Base-by-base conservation (phyloP, 2,113 vertebrate genomes). In the Brachyhypopomus gauderio region DNA sequence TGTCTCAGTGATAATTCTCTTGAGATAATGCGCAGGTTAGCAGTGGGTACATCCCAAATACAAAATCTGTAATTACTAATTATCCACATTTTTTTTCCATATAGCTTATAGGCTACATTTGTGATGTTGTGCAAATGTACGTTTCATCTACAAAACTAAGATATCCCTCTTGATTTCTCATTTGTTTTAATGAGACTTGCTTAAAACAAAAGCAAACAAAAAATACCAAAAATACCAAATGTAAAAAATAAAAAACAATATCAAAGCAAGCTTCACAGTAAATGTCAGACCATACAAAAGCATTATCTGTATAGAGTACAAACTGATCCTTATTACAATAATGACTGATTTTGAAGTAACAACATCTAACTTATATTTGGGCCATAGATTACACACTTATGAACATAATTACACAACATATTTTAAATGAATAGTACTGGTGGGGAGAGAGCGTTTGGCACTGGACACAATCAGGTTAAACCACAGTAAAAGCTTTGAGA, bases 141-240 rank as follows among this genome's bases (percentile, higher is more conserved):
- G 12, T 52, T 52, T 52, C 9, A 52, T 11, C 45, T 1, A 11
- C 2, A 66, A 30, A 14, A n/a, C 9, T 19, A n/a, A 9, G 48
- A 58, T 60, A 60, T 22, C 56, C 74, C 59, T 64, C 36, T 87
- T 89, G 90, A 83, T 75, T 80, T 82, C 85, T 85, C 86, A 88
- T 85, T 80, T 92, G 96, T 97, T 95, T 90, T 91, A 91, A 87
- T 85, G 52, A 90, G 92, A 91, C 93, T 95, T 94, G 95, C 90
- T 91, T 91, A 81, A 93, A 89, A 94, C 84, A 85, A 87, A 83
- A 89, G 84, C 91, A 72, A 79, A 52, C 17, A n/a, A 63, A 77
- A 66, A 16, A 34, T 5, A 77, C 23, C 34, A 71, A 22, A 12
- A 41, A 22, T 59, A 25, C 30, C 30, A 30, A 30, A 30, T 30